Base-by-base conservation (phyloP, 2,888 invertebrate genomes). In the Parochlus steinenii region DNA sequence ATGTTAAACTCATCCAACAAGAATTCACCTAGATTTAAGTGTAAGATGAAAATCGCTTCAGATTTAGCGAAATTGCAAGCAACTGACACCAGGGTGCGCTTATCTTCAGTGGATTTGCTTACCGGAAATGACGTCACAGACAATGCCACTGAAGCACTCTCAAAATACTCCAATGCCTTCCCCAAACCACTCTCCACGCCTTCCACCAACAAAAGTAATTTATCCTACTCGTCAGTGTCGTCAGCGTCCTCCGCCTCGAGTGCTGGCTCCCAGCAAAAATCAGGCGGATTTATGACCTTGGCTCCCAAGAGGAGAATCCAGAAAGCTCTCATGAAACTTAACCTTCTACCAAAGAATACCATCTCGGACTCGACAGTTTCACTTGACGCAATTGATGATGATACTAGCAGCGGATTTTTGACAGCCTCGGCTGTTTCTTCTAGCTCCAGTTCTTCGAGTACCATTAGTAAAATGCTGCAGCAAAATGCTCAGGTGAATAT, bases 271-370 rank as follows among this genome's bases (percentile, higher is more conserved):
- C 10, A 71, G 70, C 46, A 68, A 67, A 46, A 71, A 71, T 52
- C 66, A 71, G 20, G n/a, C n/a, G n/a, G n/a, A n/a, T 89, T 87
- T 50, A 87, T 87, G 83, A 89, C 89, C 18, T 64, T 85, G 40
- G 87, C 83, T 3, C 82, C 87, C 33, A 85, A 85, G 50, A 70
- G 79, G 45, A 69, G 82, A 47, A 61, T 90, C 38, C 82, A 82
- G 48, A 83, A 80, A 56, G 83, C 82, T 40, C 66, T 86, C 47
- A 79, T 79, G 63, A 85, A 81, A 62, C 83, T 89, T 72, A 89
- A 87, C 56, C 75, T 90, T 50, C 65, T 85, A 47, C 81, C 81
- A 48, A 85, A 82, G 64, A 81, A 82, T 58, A 74, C 74, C 22
- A 22, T 22, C 6, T 22, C 22, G 22, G 22, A 22, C 10, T n/a